A percentile compares a stretch with the other conserved stretches of the same genome.
Conservation (phyloP, 2,888 invertebrate species). For the Branchinecta sandiegonensis region DNA sequence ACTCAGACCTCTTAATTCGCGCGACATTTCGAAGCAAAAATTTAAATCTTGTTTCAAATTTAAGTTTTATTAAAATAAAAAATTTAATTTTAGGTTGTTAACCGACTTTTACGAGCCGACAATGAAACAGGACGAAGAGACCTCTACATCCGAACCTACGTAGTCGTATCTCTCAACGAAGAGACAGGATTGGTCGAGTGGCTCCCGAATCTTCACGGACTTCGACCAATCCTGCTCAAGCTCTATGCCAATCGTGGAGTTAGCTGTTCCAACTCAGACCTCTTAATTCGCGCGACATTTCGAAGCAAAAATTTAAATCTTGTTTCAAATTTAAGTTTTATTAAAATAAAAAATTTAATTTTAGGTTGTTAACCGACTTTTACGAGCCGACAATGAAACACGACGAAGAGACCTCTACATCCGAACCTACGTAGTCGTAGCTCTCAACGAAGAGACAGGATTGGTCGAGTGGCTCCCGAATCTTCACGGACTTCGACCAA, state of each 20-base stretch:
- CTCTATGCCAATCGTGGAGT: conserved; percentile 57
- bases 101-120: conserved; percentile 71
- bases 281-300: conserved; percentile 34
- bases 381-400: conserved; percentile 73
- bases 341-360: background rate
- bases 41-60: too few species aligned
- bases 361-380: conserved; percentile 67
- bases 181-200: conserved; percentile 93
- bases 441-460: conserved; percentile 87
- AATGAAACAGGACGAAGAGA: conserved; percentile 66
- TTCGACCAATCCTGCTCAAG: conserved; percentile 51
- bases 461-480: conserved; percentile 92
- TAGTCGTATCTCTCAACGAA: conserved; percentile 82
- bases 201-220: conserved; percentile 70
- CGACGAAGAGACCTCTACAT: conserved; percentile 66
- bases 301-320: too few species aligned
- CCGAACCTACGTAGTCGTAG: conserved; percentile 72
- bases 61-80: too few species aligned
- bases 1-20: conserved; percentile 48
- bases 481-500: conserved; percentile 55
- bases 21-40: too few species aligned
- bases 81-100: conserved; percentile 47
- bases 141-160: conserved; percentile 70
- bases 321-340: too few species aligned
- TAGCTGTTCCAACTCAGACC: conserved; percentile 44